Base-by-base conservation (phyloP, 2,888 invertebrate species). In the Acanthopleura granulata region DNA sequence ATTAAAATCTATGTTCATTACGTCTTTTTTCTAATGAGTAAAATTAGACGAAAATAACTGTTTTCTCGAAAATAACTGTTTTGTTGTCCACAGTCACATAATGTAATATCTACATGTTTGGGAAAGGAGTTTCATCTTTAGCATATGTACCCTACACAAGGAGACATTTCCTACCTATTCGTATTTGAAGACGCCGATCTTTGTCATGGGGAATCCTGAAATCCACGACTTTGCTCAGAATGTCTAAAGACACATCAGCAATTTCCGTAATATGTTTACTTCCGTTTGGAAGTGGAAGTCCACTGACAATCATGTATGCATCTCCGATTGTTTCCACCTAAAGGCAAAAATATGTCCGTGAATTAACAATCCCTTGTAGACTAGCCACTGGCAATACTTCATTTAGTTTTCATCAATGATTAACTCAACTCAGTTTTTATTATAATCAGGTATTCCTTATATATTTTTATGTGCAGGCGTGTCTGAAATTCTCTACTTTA, bases 261-360 rank as follows among this genome's bases (percentile, higher is more conserved):
- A 88, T 85, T 74, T 88, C 86, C 49, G 79, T 80, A 25, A 83
- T 85, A 73, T 89, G 88, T 4, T 81, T 79, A 22, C 83, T 80
- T 0, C 83, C 85, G 75, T 88, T 89, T 18, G 81, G 77, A 18
- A 78, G 70, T 0, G 88, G 88, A 27, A 88, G 74, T 0, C 89
- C 89, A 73, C 86, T 86, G 1, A 84, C 88, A 11, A 88, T 79
- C 88, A 89, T 87, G 76, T 89, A 89, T 1, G 88, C 88, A 77
- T 89, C 89, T 9, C 88, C 88, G 51, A 89, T 88, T 9, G 88
- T 89, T 77, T 89, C 86, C 27, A 86, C 89, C 85, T 88, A 77
- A 3, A 27, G 12, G 22, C 3, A 57, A 57, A 40, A 40, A 40
- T 40, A 40, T 40, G 4, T 40, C 40, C 4, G 40, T 40, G 3